phyloP scores from a whole-genome alignment of 2,113 vertebrate species.

The Gulo gulo region DNA sequence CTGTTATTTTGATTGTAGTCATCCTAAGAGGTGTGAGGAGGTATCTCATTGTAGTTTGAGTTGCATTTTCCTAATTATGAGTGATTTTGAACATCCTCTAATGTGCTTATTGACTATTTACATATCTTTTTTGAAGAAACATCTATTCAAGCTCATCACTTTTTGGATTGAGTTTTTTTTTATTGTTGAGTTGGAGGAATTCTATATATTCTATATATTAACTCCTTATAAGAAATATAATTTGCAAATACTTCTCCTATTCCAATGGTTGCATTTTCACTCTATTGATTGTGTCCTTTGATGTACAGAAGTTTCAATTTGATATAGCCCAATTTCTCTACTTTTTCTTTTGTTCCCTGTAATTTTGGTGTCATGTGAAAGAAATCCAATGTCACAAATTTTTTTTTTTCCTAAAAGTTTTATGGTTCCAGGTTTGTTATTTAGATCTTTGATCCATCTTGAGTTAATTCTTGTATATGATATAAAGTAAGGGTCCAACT shows the following conservation, averaged over 20 bases:
- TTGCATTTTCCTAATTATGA: not conserved
- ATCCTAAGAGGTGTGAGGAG: not conserved
- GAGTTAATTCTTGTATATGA: not conserved
- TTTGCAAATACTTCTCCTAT: not conserved
- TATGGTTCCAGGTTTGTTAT: not conserved
- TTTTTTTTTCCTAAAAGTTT: not conserved
- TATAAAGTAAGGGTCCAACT: not conserved
- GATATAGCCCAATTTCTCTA: not conserved
- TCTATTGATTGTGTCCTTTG: not conserved
- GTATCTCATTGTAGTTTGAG: not conserved
- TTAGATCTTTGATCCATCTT: not conserved
- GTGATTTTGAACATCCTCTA: not conserved
- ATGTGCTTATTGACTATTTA: not conserved
- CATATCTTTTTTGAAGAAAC: not conserved
- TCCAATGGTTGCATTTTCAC: not conserved
- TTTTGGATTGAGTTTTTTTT: not conserved
- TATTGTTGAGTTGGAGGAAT: not conserved
- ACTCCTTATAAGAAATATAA: not conserved
- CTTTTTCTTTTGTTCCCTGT: not conserved
- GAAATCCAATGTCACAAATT: not conserved
- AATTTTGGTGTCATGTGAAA: not conserved
- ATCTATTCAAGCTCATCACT: not conserved
- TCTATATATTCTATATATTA: not conserved
- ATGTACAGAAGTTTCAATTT: not conserved
- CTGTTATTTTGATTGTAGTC: not conserved